phyloP scores from a whole-genome alignment of 2,113 vertebrate species.

The Dipodomys merriami region DNA sequence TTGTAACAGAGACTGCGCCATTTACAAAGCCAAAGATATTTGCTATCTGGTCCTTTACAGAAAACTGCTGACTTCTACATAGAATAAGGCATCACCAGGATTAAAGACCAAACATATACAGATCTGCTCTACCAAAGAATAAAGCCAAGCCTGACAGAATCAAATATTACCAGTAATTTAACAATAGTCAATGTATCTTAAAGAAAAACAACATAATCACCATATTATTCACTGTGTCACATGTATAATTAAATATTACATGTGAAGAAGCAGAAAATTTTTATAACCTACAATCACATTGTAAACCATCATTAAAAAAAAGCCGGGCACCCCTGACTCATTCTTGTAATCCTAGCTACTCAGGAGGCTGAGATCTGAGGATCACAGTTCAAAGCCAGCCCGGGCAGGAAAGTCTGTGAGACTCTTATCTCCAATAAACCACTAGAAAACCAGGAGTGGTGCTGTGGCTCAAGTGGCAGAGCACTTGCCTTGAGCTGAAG shows the following conservation, averaged over 20 bases:
- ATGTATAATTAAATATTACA: conserved; percentile 18
- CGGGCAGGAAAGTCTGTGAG: too few species aligned
- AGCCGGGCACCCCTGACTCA: too few species aligned
- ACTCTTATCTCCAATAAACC: too few species aligned
- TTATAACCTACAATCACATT: not conserved
- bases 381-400: too few species aligned
- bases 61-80: not conserved
- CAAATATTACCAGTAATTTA: conserved; percentile 6
- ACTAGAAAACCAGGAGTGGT: too few species aligned
- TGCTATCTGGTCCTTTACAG: not conserved
- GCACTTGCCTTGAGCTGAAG: too few species aligned
- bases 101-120: not conserved
- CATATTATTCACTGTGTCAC: not conserved
- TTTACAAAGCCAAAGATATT: not conserved
- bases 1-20: not conserved
- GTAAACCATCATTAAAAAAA: not conserved
- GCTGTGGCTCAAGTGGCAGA: too few species aligned
- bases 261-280: conserved; percentile 12
- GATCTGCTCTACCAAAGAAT: conserved; percentile 23
- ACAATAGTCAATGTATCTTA: conserved; percentile 23
- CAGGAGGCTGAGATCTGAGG: too few species aligned
- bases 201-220: conserved; percentile 28
- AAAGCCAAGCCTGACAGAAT: not conserved
- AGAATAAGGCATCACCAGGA: not conserved
- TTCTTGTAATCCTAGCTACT: too few species aligned